A percentile compares a stretch with the other conserved stretches of the same genome.
These are phyloP conservation scores for Artemia sinica DNA, from an alignment of 2,888 invertebrate species.

Conservation along the genomic window DNA sequence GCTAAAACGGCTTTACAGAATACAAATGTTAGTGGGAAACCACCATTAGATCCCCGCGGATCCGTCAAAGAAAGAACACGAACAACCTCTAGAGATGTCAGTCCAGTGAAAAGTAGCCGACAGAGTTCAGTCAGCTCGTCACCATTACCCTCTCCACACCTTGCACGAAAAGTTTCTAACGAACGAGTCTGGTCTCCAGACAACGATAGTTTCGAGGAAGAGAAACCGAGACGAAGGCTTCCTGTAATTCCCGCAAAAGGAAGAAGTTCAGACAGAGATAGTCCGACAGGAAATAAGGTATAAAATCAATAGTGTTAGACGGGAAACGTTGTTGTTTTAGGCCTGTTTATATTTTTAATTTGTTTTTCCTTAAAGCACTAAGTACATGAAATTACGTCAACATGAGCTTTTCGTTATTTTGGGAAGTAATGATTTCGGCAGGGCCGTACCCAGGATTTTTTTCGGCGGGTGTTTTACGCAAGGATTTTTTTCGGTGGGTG, in stretches of 20 bases:
- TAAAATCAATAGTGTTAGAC: neutral
- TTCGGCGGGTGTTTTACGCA: too few species aligned
- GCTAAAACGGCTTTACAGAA: constrained; percentile 5
- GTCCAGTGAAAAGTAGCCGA: constrained; percentile 7
- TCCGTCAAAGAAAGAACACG: neutral
- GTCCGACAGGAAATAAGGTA: constrained; percentile 20
- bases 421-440: too few species aligned
- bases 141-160: neutral
- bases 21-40: neutral
- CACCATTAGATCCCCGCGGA: constrained; percentile 3
- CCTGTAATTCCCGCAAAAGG: constrained; percentile 1
- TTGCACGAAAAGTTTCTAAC: neutral
- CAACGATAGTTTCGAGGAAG: constrained; percentile 11
- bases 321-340: too few species aligned
- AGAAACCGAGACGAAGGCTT: constrained; percentile 8
- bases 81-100: constrained; percentile 3
- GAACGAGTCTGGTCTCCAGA: constrained; percentile 11
- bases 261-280: constrained; percentile 21
- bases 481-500: too few species aligned
- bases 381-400: too few species aligned
- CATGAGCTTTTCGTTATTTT: too few species aligned
- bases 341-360: too few species aligned
- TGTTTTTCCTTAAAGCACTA: too few species aligned
- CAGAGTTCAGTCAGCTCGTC: constrained; percentile 10
- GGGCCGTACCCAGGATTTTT: too few species aligned